A percentile compares a stretch with the other conserved stretches of the same genome.
Conservation (phyloP, 1,140 invertebrate genomes). For the Drosophila punjabiensis region DNA sequence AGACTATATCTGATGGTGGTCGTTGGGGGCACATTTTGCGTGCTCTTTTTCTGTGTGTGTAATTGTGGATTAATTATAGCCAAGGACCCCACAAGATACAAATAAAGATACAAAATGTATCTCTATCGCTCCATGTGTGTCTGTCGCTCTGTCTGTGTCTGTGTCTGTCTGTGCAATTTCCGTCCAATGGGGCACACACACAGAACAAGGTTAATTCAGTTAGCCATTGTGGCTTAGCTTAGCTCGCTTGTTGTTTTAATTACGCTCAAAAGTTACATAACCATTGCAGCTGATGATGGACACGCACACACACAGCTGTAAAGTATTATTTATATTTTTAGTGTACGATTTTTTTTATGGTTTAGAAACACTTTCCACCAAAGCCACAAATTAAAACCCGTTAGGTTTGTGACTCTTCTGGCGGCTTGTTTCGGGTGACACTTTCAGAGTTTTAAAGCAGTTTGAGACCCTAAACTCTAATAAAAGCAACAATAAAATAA, state of each 20-base stretch:
- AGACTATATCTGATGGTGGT: constrained; percentile 58
- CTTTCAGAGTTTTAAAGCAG: constrained; percentile 7
- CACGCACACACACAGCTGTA: constrained; percentile 57
- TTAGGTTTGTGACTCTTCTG: constrained; percentile 12
- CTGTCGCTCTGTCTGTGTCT: constrained; percentile 32
- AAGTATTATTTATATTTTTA: constrained; percentile 1
- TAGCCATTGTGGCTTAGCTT: constrained; percentile 61
- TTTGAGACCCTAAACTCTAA: constrained; percentile 13
- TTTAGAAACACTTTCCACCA: constrained; percentile 21
- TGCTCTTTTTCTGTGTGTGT: constrained; percentile 61
- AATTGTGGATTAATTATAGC: constrained; percentile 82
- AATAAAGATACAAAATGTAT: constrained; percentile 80
- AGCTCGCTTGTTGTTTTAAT: constrained; percentile 65
- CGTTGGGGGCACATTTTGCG: constrained; percentile 46
- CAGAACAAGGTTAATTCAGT: constrained; percentile 82
- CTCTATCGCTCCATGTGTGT: constrained; percentile 56
- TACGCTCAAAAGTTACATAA: constrained; percentile 73
- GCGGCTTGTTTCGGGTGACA: constrained; percentile 29
- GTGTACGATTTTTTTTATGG: neutral
- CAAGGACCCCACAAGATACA: constrained; percentile 79
- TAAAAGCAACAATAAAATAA: constrained; percentile 21
- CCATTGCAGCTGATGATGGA: constrained; percentile 63
- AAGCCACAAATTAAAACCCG: constrained; percentile 9
- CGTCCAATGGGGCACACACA: constrained; percentile 55
- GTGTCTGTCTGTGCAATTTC: constrained; percentile 62